Conservation (phyloP, 1,140 invertebrate genomes). For the Habropoda laboriosa region DNA sequence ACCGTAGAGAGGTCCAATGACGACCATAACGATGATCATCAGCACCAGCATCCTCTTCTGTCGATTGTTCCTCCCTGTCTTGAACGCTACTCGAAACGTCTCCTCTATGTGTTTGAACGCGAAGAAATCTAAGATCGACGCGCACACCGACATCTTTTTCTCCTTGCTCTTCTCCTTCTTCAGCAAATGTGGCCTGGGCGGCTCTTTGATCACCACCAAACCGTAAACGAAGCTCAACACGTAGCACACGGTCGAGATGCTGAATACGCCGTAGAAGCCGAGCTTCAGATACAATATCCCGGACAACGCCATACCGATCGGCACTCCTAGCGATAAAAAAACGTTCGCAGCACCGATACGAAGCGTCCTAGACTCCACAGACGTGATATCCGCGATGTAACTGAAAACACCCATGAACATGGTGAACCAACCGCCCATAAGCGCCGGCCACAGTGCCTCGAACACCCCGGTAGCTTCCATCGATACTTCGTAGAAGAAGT, state of each 20-base stretch:
- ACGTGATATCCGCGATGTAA: slow-evolving; percentile 93
- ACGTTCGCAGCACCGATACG: slow-evolving; percentile 92
- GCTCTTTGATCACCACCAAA: slow-evolving; percentile 85
- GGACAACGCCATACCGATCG: slow-evolving; percentile 89
- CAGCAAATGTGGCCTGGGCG: slow-evolving; percentile 72
- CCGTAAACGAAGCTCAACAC: slow-evolving; percentile 89
- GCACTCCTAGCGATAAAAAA: slow-evolving; percentile 90
- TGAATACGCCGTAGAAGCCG: slow-evolving; percentile 91
- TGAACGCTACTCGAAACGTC: slow-evolving; percentile 89
- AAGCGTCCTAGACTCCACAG: slow-evolving; percentile 89
- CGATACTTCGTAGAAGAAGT: slow-evolving; percentile 88
- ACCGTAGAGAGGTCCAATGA: slow-evolving; percentile 92
- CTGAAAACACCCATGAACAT: slow-evolving; percentile 95
- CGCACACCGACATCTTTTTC: slow-evolving; percentile 75
- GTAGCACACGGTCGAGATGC: slow-evolving; percentile 87
- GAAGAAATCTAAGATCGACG: slow-evolving; percentile 85
- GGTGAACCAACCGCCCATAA: slow-evolving; percentile 93
- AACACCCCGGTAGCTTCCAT: slow-evolving; percentile 89
- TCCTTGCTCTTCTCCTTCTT: slow-evolving; percentile 50
- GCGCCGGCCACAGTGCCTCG: slow-evolving; percentile 89
- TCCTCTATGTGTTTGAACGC: slow-evolving; percentile 87
- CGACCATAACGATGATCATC: slow-evolving; percentile 91
- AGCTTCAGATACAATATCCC: slow-evolving; percentile 87
- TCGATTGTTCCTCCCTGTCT: slow-evolving; percentile 87
- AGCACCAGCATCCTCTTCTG: slow-evolving; percentile 87